A percentile compares a stretch with the other conserved stretches of the same genome.
phyloP scores from a whole-genome alignment of 2,888 invertebrate species.

The Macrosoma leucophasiata region DNA sequence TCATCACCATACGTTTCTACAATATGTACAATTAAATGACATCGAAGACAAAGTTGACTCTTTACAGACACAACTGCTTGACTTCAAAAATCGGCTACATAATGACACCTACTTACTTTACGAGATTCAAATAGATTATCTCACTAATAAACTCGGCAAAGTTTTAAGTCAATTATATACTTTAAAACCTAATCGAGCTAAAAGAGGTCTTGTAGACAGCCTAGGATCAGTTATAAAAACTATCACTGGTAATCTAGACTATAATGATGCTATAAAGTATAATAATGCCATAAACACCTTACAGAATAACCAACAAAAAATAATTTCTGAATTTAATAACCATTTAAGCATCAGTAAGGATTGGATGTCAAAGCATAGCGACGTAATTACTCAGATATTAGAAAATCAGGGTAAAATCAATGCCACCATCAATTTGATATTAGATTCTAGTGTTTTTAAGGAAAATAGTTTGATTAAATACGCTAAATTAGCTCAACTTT shows the following conservation, averaged over 20 bases:
- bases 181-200: slow-evolving; percentile 4
- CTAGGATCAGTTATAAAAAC: slow-evolving; percentile 25
- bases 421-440: slow-evolving; percentile 9
- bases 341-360: slow-evolving; percentile 25
- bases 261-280: slow-evolving; percentile 25
- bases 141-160: slow-evolving; percentile 4
- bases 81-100: not conserved
- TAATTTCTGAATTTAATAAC: slow-evolving; percentile 22
- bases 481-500: slow-evolving; percentile 20
- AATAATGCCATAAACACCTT: slow-evolving; percentile 24
- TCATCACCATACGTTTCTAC: slow-evolving; percentile 16
- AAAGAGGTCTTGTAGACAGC: slow-evolving; percentile 18
- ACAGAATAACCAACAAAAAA: slow-evolving; percentile 21
- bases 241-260: slow-evolving; percentile 25
- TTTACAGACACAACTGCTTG: not conserved
- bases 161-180: slow-evolving; percentile 1
- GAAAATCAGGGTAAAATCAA: slow-evolving; percentile 20
- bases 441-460: slow-evolving; percentile 5
- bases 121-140: slow-evolving; percentile 8
- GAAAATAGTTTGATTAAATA: slow-evolving; percentile 20
- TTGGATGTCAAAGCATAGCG: slow-evolving; percentile 15
- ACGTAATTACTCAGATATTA: slow-evolving; percentile 8
- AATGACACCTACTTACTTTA: slow-evolving; percentile 2
- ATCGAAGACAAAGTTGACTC: slow-evolving; percentile 11
- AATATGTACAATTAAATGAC: slow-evolving; percentile 13